phyloP scores from a whole-genome alignment of 2,113 vertebrate species.

The Festucalex cinctus region DNA sequence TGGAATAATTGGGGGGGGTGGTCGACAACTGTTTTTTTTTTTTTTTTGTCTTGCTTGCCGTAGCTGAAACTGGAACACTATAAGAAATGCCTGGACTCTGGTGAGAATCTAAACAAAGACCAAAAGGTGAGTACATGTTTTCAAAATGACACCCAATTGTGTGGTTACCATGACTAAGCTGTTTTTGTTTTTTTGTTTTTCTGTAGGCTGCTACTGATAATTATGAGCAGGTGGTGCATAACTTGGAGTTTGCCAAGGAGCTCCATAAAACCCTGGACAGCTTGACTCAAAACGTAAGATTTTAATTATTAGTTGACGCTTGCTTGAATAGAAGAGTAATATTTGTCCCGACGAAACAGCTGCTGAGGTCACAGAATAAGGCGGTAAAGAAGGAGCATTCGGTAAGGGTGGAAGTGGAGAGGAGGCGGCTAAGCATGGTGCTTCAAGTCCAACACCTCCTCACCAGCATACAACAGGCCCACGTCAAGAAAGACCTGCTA shows the following conservation, averaged over 20 bases:
- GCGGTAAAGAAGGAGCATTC: conserved; percentile 78
- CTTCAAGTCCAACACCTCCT: conserved; percentile 89
- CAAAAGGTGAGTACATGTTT: conserved; percentile 72
- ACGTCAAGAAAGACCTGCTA: conserved; percentile 81
- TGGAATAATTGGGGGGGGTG: neutral
- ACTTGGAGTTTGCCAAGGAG: conserved; percentile 90
- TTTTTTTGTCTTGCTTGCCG: neutral
- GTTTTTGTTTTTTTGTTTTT: conserved; percentile 10
- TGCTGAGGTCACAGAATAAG: conserved; percentile 88
- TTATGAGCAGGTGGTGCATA: conserved; percentile 90
- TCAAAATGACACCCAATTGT: fast-evolving
- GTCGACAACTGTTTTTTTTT: neutral
- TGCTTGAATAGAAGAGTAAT: too few relatives aligned
- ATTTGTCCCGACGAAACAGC: conserved; percentile 55
- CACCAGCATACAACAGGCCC: conserved; percentile 80
- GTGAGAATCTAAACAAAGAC: conserved; percentile 80
- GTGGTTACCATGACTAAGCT: fast-evolving
- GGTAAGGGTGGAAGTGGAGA: conserved; percentile 78
- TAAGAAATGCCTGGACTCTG: conserved; percentile 73
- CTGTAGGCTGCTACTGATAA: conserved; percentile 86
- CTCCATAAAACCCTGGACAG: conserved; percentile 86
- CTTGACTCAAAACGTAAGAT: conserved; percentile 87
- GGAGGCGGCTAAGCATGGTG: conserved; percentile 78
- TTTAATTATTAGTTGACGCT: neutral
- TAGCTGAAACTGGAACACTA: conserved; percentile 87